phyloP scores from a whole-genome alignment of 2,888 invertebrate genomes.

The Rhagium mordax region DNA sequence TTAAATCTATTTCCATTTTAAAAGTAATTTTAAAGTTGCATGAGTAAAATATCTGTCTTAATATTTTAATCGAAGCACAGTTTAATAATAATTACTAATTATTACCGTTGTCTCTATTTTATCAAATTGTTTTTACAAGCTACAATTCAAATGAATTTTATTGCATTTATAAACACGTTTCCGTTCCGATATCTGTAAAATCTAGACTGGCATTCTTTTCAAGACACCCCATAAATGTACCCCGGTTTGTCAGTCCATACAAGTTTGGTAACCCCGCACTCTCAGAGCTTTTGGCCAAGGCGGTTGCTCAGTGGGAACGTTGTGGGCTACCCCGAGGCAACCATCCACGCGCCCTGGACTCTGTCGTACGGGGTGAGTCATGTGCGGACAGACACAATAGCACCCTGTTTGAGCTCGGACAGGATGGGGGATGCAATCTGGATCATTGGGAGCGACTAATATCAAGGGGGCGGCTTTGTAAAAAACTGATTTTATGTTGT shows the following conservation, averaged over 20 bases:
- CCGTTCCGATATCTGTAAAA: constrained; percentile 7
- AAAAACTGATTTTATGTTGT: constrained; percentile 53
- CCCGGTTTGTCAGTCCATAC: constrained; percentile 32
- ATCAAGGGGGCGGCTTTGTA: constrained; percentile 48
- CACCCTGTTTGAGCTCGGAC: constrained; percentile 21
- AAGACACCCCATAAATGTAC: constrained; percentile 24
- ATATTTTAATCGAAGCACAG: too few relatives aligned
- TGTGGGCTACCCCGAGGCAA: constrained; percentile 67
- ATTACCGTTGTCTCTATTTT: too few relatives aligned
- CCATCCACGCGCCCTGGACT: constrained; percentile 61
- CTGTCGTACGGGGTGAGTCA: constrained; percentile 52
- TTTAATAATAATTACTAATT: too few relatives aligned
- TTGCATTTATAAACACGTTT: background rate
- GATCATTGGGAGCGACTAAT: constrained; percentile 37
- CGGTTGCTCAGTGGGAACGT: constrained; percentile 71
- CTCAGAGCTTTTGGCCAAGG: constrained; percentile 65
- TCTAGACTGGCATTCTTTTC: constrained; percentile 18
- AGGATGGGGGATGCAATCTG: constrained; percentile 39
- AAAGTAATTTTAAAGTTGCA: too few relatives aligned
- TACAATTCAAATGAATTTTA: too few relatives aligned
- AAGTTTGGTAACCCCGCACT: constrained; percentile 39
- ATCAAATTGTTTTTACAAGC: too few relatives aligned
- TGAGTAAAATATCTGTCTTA: too few relatives aligned
- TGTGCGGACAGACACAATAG: constrained; percentile 43
- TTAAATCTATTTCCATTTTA: too few relatives aligned